Conservation (phyloP, 2,797 vertebrate genomes). For the Typhlichthys eigenmanni region DNA sequence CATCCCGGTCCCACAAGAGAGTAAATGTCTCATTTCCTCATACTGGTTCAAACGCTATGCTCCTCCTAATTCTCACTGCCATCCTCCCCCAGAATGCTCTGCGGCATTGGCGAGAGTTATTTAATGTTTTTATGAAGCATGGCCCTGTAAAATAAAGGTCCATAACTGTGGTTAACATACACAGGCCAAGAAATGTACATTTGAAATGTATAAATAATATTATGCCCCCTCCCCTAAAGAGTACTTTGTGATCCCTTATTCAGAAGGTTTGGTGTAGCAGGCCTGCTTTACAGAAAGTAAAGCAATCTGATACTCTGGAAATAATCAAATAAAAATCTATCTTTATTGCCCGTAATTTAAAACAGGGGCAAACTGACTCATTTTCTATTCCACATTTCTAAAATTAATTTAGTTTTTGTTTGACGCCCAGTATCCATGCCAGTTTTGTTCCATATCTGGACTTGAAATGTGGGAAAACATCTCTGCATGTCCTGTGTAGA, state of each 20-base stretch:
- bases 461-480: slow-evolving; percentile 13
- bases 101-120: too few relatives aligned
- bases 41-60: neutral
- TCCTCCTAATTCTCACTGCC: too few relatives aligned
- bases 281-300: slow-evolving; percentile 57
- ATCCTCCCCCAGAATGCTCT: too few relatives aligned
- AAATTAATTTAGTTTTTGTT: slow-evolving; percentile 40
- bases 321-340: slow-evolving; percentile 17
- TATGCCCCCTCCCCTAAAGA: too few relatives aligned
- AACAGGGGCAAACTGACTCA: slow-evolving; percentile 65
- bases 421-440: slow-evolving; percentile 18
- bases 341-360: slow-evolving; percentile 70
- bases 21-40: slow-evolving; percentile 45
- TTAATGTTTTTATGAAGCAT: too few relatives aligned
- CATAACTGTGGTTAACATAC: too few relatives aligned
- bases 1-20: slow-evolving; percentile 41
- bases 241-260: too few relatives aligned
- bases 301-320: slow-evolving; percentile 53
- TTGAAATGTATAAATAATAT: too few relatives aligned
- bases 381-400: slow-evolving; percentile 35
- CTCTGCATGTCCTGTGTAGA: neutral
- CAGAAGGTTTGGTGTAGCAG: slow-evolving; percentile 25
- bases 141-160: too few relatives aligned
- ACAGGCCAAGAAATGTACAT: too few relatives aligned
- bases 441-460: slow-evolving; percentile 16